Conservation (phyloP, 2,888 invertebrate genomes). For the Sialis fuliginosa region DNA sequence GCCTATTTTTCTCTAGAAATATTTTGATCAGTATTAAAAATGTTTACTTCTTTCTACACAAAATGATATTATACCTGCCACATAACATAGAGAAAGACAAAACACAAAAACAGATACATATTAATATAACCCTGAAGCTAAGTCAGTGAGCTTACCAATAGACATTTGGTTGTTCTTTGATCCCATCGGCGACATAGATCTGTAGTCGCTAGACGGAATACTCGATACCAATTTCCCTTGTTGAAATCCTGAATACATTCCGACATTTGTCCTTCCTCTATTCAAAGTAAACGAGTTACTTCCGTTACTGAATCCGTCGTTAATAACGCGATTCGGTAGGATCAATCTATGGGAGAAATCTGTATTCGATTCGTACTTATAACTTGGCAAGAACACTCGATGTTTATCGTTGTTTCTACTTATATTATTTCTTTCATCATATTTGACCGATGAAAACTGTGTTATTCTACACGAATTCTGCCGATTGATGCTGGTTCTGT, state of each 20-base stretch:
- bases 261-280: conserved; percentile 41
- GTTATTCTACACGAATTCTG: neutral
- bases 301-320: conserved; percentile 19
- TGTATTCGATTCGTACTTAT: conserved; percentile 14
- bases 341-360: conserved; percentile 27
- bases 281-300: conserved; percentile 38
- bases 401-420: conserved; percentile 19
- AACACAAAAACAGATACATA: neutral
- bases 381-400: conserved; percentile 21
- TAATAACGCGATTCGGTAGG: conserved; percentile 23
- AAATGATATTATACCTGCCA: too few species aligned
- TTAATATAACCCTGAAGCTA: conserved; percentile 55
- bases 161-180: conserved; percentile 21
- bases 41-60: too few species aligned
- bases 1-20: too few species aligned
- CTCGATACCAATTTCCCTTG: conserved; percentile 19
- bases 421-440: neutral
- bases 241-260: conserved; percentile 42
- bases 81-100: too few species aligned
- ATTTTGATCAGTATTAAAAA: too few species aligned
- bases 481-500: neutral
- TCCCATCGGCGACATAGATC: conserved; percentile 27
- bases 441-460: neutral
- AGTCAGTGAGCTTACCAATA: conserved; percentile 47
- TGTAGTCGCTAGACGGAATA: conserved; percentile 28